Conservation (phyloP, 2,797 vertebrate genomes). For the Ptychadena robeensis region DNA sequence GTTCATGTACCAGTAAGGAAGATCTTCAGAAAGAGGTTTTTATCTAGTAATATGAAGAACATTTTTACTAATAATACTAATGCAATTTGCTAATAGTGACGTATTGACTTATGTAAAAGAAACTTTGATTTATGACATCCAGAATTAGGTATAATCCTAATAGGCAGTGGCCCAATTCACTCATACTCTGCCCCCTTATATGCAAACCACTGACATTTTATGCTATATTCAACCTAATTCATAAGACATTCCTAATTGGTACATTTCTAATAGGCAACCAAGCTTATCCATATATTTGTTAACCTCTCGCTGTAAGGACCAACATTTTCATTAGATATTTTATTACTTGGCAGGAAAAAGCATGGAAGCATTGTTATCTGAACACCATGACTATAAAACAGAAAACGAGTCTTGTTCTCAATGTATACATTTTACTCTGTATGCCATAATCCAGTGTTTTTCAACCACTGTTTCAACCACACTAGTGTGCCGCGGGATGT, state of each 20-base stretch:
- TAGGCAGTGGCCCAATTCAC: background rate
- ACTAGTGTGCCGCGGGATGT: too few relatives aligned
- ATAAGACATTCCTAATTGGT: background rate
- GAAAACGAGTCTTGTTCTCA: background rate
- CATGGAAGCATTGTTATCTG: background rate
- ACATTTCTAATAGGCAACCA: background rate
- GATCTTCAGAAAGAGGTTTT: background rate
- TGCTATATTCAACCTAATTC: background rate
- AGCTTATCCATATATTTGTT: background rate
- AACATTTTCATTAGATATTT: constrained; percentile 10
- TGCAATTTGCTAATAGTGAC: background rate
- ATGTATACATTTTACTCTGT: background rate
- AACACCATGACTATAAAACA: background rate
- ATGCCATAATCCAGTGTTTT: too few relatives aligned
- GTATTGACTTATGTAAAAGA: background rate
- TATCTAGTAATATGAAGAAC: background rate
- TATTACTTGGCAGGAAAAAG: background rate
- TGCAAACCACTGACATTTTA: background rate
- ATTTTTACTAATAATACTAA: background rate
- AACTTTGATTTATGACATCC: background rate
- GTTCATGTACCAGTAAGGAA: background rate
- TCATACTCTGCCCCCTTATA: background rate
- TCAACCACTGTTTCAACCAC: too few relatives aligned
- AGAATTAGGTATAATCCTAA: background rate
- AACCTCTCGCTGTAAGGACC: background rate